Percentiles rank a stretch among this genome's conserved stretches.
phyloP scores from a whole-genome alignment of 2,797 vertebrate species.

The Pogoniulus pusillus region DNA sequence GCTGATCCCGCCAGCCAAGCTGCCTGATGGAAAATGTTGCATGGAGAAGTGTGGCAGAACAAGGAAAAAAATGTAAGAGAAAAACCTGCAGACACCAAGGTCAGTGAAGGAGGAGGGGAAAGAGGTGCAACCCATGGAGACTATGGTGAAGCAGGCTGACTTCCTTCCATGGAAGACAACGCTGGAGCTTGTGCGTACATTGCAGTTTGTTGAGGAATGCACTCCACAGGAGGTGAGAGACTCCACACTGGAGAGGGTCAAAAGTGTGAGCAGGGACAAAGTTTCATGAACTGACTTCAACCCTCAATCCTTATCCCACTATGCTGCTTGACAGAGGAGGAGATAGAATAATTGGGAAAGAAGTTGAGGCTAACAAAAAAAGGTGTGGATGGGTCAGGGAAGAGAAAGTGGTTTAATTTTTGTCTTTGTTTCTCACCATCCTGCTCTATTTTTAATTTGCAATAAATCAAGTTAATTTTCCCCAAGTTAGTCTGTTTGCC shows the following conservation, averaged over 20 bases:
- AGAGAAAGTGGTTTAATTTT: background rate
- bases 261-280: background rate
- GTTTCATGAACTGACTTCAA: background rate
- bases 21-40: background rate
- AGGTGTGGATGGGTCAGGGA: background rate
- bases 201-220: background rate
- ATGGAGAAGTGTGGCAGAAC: background rate
- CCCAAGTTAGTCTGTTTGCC: background rate
- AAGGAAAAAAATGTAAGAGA: background rate
- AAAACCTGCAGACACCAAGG: background rate
- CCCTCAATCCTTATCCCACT: accelerated
- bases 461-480: background rate
- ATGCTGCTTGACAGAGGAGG: background rate
- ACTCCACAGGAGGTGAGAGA: background rate
- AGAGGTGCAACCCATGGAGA: background rate
- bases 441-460: background rate
- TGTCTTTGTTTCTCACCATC: background rate
- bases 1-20: background rate
- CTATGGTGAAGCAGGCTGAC: background rate
- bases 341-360: background rate
- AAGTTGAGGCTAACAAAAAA: background rate
- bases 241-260: background rate
- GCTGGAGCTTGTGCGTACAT: background rate
- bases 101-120: background rate
- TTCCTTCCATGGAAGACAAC: background rate